These are phyloP conservation scores for Panulirus ornatus DNA, from an alignment of 1,140 invertebrate genomes.

Conservation along the genomic window DNA sequence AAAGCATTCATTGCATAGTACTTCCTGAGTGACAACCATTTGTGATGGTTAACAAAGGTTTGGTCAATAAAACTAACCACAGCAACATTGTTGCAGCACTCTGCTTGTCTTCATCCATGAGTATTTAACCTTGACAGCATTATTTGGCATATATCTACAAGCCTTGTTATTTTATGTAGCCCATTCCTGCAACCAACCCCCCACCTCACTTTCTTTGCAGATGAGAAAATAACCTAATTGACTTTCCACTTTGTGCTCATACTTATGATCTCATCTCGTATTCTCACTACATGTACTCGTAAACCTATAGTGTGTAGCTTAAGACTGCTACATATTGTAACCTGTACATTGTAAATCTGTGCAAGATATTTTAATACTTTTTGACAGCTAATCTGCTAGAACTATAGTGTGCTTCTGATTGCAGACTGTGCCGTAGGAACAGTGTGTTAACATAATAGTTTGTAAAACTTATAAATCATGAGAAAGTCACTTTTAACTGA, in stretches of 20 bases:
- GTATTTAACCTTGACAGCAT: not conserved
- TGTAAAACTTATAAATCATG: not conserved
- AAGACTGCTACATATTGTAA: constrained; percentile 48
- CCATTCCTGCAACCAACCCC: too few species aligned
- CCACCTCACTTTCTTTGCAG: not conserved
- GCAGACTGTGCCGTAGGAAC: constrained; percentile 42
- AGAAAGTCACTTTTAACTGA: constrained; percentile 1
- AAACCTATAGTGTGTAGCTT: constrained; percentile 54
- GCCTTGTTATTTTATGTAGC: not conserved
- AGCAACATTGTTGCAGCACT: not conserved
- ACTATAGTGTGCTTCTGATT: constrained; percentile 61
- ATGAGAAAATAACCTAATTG: not conserved
- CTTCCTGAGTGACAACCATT: too few species aligned
- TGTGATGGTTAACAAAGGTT: too few species aligned
- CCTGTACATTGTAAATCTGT: constrained; percentile 55
- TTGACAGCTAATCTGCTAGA: constrained; percentile 60
- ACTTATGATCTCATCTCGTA: not conserved
- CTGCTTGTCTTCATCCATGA: not conserved
- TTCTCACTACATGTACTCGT: constrained; percentile 24
- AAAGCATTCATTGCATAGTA: too few species aligned
- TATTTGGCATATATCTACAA: not conserved
- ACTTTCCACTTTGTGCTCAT: not conserved
- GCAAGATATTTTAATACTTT: constrained; percentile 68
- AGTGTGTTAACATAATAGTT: constrained; percentile 49
- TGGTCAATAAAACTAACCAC: too few species aligned